Evolutionary conservation across 2,113 vertebrate genomes (phyloP).

Genomic region (Talpa occidentalis): DNA sequence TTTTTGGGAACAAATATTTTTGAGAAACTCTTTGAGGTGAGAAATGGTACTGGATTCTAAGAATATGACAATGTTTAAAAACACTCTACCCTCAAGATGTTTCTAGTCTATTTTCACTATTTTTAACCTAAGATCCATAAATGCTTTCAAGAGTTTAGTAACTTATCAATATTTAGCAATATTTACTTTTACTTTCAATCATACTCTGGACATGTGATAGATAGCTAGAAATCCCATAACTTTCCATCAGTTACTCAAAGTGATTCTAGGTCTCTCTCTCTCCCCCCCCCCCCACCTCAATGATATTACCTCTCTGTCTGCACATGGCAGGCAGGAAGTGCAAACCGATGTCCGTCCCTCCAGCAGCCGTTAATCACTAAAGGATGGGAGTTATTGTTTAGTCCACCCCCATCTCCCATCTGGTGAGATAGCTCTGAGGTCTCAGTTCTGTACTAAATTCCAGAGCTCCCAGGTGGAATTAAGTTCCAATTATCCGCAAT

Average conservation of each 20-base stretch:
- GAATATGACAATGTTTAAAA: background rate
- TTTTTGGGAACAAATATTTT: background rate
- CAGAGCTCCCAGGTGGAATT: background rate
- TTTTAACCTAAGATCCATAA: background rate
- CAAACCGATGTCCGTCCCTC: background rate
- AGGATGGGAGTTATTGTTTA: fast-evolving
- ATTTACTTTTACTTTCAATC: background rate
- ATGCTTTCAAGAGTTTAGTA: background rate
- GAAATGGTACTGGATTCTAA: background rate
- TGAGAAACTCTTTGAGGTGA: background rate
- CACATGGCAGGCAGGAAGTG: background rate
- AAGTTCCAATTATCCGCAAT: background rate
- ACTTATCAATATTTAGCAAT: background rate
- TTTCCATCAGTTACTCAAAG: background rate
- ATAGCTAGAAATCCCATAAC: background rate
- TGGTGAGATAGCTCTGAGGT: background rate
- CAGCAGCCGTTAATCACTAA: background rate
- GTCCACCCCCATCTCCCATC: background rate
- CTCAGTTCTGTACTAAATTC: background rate
- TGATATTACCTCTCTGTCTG: background rate
- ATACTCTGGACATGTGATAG: background rate
- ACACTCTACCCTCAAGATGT: background rate
- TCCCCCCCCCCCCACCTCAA: background rate
- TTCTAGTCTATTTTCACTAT: background rate
- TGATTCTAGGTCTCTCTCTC: background rate